phyloP scores from a whole-genome alignment of 2,797 vertebrate genomes.

The Lithobates pipiens region DNA sequence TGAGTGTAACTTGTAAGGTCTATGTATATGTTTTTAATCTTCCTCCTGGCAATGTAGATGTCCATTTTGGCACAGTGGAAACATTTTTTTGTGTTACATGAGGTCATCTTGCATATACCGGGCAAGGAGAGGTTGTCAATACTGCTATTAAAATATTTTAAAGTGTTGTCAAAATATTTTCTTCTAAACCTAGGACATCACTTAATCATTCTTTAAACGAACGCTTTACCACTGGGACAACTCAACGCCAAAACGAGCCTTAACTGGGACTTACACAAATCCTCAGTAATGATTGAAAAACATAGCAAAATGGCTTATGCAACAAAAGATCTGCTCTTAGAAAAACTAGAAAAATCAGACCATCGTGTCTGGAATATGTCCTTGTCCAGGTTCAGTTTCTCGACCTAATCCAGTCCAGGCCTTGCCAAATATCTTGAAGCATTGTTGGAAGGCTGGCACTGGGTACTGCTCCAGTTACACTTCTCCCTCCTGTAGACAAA shows the following conservation, averaged over 20 bases:
- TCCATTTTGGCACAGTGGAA: background rate
- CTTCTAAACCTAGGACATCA: background rate
- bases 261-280: slow-evolving; percentile 28
- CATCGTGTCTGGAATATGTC: slow-evolving; percentile 33
- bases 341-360: slow-evolving; percentile 19
- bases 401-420: slow-evolving; percentile 68
- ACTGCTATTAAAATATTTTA: slow-evolving; percentile 35
- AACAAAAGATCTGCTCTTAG: slow-evolving; percentile 32
- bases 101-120: slow-evolving; percentile 5
- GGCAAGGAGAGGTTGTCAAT: slow-evolving; percentile 29
- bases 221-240: background rate
- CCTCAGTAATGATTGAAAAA: slow-evolving; percentile 39
- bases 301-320: slow-evolving; percentile 12
- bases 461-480: slow-evolving; percentile 65
- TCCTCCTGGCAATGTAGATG: background rate
- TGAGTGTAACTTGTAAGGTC: background rate
- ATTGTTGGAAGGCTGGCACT: slow-evolving; percentile 61
- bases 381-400: slow-evolving; percentile 66
- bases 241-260: slow-evolving; percentile 8
- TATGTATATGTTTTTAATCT: background rate
- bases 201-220: slow-evolving; percentile 25
- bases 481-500: slow-evolving; percentile 68
- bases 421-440: slow-evolving; percentile 67
- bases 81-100: background rate
- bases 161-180: slow-evolving; percentile 35